Base-by-base conservation (phyloP, 1,140 invertebrate species). In the Phenacoccus solenopsis region DNA sequence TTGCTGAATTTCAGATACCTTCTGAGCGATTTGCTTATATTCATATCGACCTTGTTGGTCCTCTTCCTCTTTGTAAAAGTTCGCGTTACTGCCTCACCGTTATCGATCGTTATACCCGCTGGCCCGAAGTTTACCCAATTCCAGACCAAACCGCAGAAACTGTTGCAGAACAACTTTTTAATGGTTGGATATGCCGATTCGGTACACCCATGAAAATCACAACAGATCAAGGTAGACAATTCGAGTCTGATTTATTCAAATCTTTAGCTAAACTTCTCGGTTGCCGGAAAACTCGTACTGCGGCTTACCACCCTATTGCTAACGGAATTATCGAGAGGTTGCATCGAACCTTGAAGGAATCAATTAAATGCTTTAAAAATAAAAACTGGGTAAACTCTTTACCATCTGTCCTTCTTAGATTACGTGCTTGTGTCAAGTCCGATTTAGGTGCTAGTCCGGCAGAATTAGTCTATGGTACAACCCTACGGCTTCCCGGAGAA, bases 41-140 rank as follows among this genome's bases (percentile, higher is more conserved):
- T 1, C 76, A 79, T 69, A 35, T 79, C 1, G 77, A 79, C 71
- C 30, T 79, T 1, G 75, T 84, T 9, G 78, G 80, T 0, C 81
- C 78, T 0, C 67, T 84, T 1, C 79, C 80, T 24, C 68, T 69
- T 2, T 74, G 74, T 0, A 27, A 77, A 9, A 78, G 75, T 13
- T 76, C 70, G 49, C 35, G 25, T 12, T 82, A 82, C 70, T 72
- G 73, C 10, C 72, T 83, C 0, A 83, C 81, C 0, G 75, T 76
- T 7, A 78, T 82, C 1, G 79, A 82, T 70, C 69, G 79, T 5
- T 82, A 77, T 71, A 79, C 80, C 0, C 69, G 78, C n/a, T 82
- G 75, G 76, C 78, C 76, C 0, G 77, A 82, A 74, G 77, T 75
- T 13, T 57, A 78, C 0, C 70, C 70, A 22, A 21, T 73, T 13